Base-by-base conservation (phyloP, 2,797 vertebrate genomes). In the Chaetodon trifasciatus region DNA sequence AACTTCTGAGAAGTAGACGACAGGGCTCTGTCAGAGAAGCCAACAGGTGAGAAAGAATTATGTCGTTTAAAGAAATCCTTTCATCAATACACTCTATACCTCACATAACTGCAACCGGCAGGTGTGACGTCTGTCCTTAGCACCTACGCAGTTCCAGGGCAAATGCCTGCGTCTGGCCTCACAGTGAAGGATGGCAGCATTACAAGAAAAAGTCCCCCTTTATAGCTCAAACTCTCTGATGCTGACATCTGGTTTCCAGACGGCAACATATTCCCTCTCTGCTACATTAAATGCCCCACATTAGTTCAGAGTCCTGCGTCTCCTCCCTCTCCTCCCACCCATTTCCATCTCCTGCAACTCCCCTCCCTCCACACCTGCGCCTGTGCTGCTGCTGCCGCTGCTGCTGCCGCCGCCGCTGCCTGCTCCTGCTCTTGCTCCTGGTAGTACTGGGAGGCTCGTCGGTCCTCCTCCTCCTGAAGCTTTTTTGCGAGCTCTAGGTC, bases 401-500 rank as follows among this genome's bases (percentile, higher is more conserved):
- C 87, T 0, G 84, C 89, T 0, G 78, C 91, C 0, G 62, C 88
- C 0, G 70, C 90, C 0, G 87, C 92, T 0, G 94, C 96, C 61
- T 96, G 96, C 71, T 96, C 97, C 92, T 98, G 97, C 79, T 99
- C 98, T 75, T 99, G 98, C 83, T 99, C 98, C 94, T 99, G 98
- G 79, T 98, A 99, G 96, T 96, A 99, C 81, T 99, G 98, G 13
- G 98, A 99, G 61, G 98, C 98, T 67, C 97, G 96, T 35, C 97
- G 92, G 88, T 99, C 98, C 80, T 99, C 98, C 74, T 99, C 98
- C 81, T 99, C 98, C 89, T 99, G 98, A 49, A 99, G 97, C 88
- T 99, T 98, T 92, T 99, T 99, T 0, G 98, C 98, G 56, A 99
- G 95, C 88, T 99, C 98, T 47, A 99, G 93, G 89, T 99, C 98